Conservation (phyloP, 2,797 vertebrate genomes). For the Meriones psammophilus region DNA sequence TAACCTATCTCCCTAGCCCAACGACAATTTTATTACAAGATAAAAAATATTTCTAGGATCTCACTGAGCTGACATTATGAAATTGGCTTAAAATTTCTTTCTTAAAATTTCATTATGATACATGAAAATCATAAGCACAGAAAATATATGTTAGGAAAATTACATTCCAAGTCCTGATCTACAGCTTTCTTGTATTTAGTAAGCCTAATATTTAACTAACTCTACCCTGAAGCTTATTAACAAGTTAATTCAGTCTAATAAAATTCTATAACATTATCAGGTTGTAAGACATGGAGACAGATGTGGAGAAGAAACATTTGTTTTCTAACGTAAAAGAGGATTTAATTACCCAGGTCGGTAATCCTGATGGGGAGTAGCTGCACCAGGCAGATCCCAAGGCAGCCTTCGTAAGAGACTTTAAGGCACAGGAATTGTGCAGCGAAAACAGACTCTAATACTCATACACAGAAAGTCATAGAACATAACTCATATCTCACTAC, state of each 20-base stretch:
- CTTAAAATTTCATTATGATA: not conserved
- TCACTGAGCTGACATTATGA: slow-evolving; percentile 1
- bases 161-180: slow-evolving; percentile 33
- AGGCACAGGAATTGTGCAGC: not conserved
- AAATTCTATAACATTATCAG: slow-evolving; percentile 24
- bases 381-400: too few species aligned
- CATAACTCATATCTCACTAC: not conserved
- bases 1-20: not conserved
- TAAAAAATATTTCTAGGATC: slow-evolving; percentile 16
- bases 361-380: too few species aligned
- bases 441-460: slow-evolving; percentile 15
- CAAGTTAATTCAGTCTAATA: slow-evolving; percentile 10
- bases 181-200: not conserved
- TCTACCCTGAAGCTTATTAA: not conserved
- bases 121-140: not conserved
- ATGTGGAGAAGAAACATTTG: not conserved
- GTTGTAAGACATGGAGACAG: not conserved
- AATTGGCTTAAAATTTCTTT: slow-evolving; percentile 27
- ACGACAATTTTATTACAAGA: slow-evolving; percentile 21
- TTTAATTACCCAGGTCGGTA: too few species aligned
- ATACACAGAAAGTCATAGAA: not conserved
- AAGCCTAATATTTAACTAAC: slow-evolving; percentile 40
- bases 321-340: slow-evolving; percentile 26
- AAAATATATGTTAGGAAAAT: not conserved
- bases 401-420: not conserved